Base-by-base conservation (phyloP, 2,113 vertebrate genomes). In the Siphamia tubifer region DNA sequence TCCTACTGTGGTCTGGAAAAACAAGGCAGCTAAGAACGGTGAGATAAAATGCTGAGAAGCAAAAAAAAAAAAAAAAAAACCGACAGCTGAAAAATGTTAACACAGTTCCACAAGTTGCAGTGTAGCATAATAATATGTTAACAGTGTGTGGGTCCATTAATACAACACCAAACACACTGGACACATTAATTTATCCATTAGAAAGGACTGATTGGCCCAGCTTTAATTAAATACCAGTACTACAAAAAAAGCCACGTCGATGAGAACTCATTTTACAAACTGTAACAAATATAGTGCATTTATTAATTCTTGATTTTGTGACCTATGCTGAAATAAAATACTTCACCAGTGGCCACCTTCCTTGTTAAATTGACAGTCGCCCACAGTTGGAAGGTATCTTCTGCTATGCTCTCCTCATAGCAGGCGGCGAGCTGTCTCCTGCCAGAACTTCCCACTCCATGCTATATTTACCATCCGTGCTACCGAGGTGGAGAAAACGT, bases 401-500 rank as follows among this genome's bases (percentile, higher is more conserved):
- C 67, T 68, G 84, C 75, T 58, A 43, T 54, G 60, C 76, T 76
- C 58, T 67, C 55, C 68, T 70, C 78, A 64, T 53, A 79, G 70
- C 77, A 81, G 79, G 69, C 85, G 74, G 60, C 75, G 63, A 77
- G 74, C 43, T 44, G 83, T 74, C 74, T 84, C 43, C 68, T 84
- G 85, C 87, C 89, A 89, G 74, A 87, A 55, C 87, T 82, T 82
- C 89, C 89, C 86, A 90, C 87, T 74, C 79, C 34, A 4, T 42
- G 75, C 86, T 90, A 89, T 86, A 89, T 87, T 89, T 90, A 88
- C 79, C 61, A 52, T 74, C 72, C 54, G 38, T 40, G 76, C 60
- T 63, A 62, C 82, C 47, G 63, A 57, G 82, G 66, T 77, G 79
- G 82, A 82, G 77, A 84, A 67, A 84, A 67, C 30, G 58, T 60